Evolutionary conservation across 2,113 vertebrate genomes (phyloP).

Genomic region (Psittacara wagleri): DNA sequence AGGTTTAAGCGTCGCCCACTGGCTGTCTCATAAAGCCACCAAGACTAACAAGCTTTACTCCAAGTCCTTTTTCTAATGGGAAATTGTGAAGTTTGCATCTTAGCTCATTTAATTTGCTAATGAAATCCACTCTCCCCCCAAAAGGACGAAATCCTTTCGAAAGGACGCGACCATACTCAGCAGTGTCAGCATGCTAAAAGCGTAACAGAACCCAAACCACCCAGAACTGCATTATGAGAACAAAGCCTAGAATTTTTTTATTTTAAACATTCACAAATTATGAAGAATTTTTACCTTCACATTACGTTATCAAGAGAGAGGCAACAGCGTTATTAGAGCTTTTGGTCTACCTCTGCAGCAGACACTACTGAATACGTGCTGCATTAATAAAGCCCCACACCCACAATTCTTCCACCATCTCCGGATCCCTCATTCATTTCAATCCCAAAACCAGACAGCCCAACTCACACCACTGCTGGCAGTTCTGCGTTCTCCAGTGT

Average conservation of each 20-base stretch:
- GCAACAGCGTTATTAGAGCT: not conserved
- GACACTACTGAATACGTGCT: fast-evolving
- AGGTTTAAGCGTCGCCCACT: not conserved
- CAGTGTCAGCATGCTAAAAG: not conserved
- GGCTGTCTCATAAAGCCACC: not conserved
- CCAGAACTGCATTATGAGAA: not conserved
- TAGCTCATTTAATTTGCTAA: constrained; percentile 21
- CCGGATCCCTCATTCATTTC: not conserved
- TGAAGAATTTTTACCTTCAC: not conserved
- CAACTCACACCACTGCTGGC: not conserved
- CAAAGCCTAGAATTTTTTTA: not conserved
- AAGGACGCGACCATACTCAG: not conserved
- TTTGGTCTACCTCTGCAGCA: not conserved
- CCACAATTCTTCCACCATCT: not conserved
- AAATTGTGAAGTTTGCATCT: constrained; percentile 8
- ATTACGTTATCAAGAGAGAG: not conserved
- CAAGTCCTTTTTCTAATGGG: not conserved
- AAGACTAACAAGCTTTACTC: not conserved
- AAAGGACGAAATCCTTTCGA: not conserved
- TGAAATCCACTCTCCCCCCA: not conserved
- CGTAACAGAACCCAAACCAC: not conserved
- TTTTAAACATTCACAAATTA: not conserved
- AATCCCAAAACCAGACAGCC: not conserved
- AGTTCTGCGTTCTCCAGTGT: not conserved
- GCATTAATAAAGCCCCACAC: not conserved